phyloP scores from a whole-genome alignment of 2,113 vertebrate genomes.

The Narcine bancroftii region DNA sequence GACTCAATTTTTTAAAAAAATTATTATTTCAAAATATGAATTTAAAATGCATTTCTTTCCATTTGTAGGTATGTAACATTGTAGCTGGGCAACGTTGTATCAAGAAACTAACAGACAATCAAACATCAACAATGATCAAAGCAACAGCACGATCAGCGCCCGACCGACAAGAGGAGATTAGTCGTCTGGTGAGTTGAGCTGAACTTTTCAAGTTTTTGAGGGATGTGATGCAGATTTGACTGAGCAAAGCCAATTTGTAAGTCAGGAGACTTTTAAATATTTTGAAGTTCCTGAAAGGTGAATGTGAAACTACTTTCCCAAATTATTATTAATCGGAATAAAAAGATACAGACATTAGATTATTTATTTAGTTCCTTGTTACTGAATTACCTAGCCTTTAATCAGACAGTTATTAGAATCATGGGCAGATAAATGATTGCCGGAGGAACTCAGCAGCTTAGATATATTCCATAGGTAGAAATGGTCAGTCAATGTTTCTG shows the following conservation, averaged over 20 bases:
- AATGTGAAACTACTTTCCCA: background rate
- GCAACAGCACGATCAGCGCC: constrained; percentile 93
- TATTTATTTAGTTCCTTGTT: background rate
- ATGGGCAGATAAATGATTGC: too few relatives aligned
- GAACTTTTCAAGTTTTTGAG: background rate
- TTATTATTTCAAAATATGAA: background rate
- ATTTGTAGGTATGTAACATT: constrained; percentile 86
- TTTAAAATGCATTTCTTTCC: background rate
- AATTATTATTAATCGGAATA: background rate
- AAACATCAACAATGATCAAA: constrained; percentile 98
- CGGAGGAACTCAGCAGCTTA: too few relatives aligned
- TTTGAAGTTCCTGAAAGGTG: background rate
- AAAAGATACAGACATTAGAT: background rate
- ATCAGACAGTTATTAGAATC: background rate
- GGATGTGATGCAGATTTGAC: background rate
- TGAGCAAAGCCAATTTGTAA: background rate
- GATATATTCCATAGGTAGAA: too few relatives aligned
- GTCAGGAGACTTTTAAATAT: background rate
- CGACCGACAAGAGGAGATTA: constrained; percentile 96
- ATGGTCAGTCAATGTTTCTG: too few relatives aligned
- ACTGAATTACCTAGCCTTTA: background rate
- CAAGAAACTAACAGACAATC: constrained; percentile 97
- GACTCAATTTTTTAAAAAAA: background rate
- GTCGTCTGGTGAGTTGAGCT: constrained; percentile 73
- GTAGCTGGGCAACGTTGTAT: constrained; percentile 95